A percentile compares a stretch with the other conserved stretches of the same genome.
phyloP scores from a whole-genome alignment of 2,888 invertebrate genomes.

The Idaea biselata region DNA sequence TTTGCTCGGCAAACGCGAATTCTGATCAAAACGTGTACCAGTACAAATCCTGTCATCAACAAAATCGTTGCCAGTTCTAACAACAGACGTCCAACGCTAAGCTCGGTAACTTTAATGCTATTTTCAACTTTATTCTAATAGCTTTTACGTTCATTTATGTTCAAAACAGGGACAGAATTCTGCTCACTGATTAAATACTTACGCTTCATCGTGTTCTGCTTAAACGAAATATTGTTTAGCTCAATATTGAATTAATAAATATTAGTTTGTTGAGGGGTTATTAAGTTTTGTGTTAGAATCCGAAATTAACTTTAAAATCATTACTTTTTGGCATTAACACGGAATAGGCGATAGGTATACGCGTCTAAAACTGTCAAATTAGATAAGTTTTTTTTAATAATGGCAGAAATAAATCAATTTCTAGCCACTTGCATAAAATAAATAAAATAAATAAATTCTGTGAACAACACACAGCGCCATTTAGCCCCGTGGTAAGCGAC shows the following conservation, averaged over 20 bases:
- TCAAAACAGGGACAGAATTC: slow-evolving; percentile 5
- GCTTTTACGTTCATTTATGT: slow-evolving; percentile 6
- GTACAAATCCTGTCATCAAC: slow-evolving; percentile 23
- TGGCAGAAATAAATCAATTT: too few relatives aligned
- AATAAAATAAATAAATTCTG: too few relatives aligned
- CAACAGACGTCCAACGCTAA: not conserved
- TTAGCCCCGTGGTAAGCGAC: too few relatives aligned
- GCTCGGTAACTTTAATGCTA: slow-evolving; percentile 7
- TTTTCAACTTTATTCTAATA: slow-evolving; percentile 15
- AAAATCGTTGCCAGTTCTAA: slow-evolving; percentile 25
- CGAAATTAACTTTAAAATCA: not conserved
- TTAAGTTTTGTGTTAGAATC: not conserved
- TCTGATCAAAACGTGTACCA: slow-evolving; percentile 9
- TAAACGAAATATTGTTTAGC: slow-evolving; percentile 21
- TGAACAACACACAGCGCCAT: too few relatives aligned
- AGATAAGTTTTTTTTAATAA: too few relatives aligned
- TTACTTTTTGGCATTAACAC: too few relatives aligned
- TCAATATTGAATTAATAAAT: slow-evolving; percentile 21
- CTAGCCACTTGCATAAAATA: too few relatives aligned
- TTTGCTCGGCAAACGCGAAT: slow-evolving; percentile 13
- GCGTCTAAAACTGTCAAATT: too few relatives aligned
- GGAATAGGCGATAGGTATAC: too few relatives aligned
- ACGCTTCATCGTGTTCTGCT: slow-evolving; percentile 20
- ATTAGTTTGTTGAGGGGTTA: slow-evolving; percentile 17
- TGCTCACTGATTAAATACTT: slow-evolving; percentile 15